Evolutionary conservation across 2,113 vertebrate species (phyloP).

Genomic region (Nothocercus nigrocapillus): DNA sequence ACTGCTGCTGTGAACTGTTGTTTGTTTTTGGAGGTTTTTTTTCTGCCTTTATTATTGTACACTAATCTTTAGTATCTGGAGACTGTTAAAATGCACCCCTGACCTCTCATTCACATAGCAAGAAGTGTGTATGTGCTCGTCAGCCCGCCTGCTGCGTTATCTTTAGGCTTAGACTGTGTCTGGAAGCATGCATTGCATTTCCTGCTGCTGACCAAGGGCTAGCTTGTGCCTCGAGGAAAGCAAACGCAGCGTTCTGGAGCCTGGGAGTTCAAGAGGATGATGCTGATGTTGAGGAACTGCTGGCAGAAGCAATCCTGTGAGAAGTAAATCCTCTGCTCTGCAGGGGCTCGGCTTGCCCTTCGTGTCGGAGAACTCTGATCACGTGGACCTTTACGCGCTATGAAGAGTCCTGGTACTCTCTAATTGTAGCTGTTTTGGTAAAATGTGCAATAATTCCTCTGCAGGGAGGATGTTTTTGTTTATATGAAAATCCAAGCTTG

Average conservation of each 20-base stretch:
- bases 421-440: neutral
- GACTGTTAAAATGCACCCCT: neutral
- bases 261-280: neutral
- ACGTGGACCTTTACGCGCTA: neutral
- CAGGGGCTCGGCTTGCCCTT: neutral
- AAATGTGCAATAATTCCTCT: neutral
- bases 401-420: neutral
- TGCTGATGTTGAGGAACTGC: neutral
- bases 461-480: neutral
- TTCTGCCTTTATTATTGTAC: neutral
- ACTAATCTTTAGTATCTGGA: neutral
- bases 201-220: neutral
- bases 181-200: neutral
- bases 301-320: neutral
- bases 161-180: neutral
- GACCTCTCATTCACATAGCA: neutral
- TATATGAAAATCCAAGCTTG: neutral
- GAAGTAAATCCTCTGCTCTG: neutral
- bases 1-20: neutral
- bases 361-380: neutral
- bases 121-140: neutral
- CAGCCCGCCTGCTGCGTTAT: neutral
- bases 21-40: neutral
- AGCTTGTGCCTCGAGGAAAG: neutral
- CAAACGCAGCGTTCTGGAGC: neutral